Conservation (phyloP, 2,888 invertebrate genomes). For the Parthenolecanium corni region DNA sequence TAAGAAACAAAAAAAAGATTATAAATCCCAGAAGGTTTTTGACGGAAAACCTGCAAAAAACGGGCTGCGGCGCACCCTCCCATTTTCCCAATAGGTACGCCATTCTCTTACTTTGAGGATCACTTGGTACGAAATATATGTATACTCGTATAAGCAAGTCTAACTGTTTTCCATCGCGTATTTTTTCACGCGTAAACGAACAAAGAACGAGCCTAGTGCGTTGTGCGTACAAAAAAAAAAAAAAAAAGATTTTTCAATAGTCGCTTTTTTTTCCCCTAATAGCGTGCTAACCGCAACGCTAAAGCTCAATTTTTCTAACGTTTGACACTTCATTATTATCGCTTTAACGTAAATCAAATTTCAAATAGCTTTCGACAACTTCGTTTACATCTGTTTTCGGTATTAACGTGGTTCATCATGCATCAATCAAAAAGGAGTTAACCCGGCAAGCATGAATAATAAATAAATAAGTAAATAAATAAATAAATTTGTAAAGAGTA, state of each 20-base stretch:
- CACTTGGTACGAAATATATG: not conserved
- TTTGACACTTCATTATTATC: slow-evolving; percentile 28
- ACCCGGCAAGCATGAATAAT: too few relatives aligned
- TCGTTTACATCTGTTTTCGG: slow-evolving; percentile 14
- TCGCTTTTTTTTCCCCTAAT: slow-evolving; percentile 3
- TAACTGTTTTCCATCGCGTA: too few relatives aligned
- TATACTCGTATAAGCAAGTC: too few relatives aligned
- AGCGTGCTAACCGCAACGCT: slow-evolving; percentile 24
- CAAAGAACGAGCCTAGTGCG: slow-evolving; percentile 8
- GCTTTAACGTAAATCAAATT: slow-evolving; percentile 28
- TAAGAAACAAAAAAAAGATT: too few relatives aligned
- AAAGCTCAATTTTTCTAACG: slow-evolving; percentile 28
- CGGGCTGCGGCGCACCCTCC: too few relatives aligned
- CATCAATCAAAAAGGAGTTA: too few relatives aligned
- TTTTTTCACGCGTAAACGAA: slow-evolving; percentile 5
- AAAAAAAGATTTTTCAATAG: slow-evolving; percentile 28
- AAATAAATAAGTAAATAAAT: too few relatives aligned
- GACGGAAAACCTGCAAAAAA: too few relatives aligned
- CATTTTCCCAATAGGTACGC: too few relatives aligned
- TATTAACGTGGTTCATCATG: too few relatives aligned
- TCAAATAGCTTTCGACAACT: slow-evolving; percentile 27
- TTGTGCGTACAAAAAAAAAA: slow-evolving; percentile 12
- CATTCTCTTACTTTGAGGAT: not conserved
- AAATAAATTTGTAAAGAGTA: too few relatives aligned
- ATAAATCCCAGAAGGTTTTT: too few relatives aligned